phyloP scores from a whole-genome alignment of 2,888 invertebrate species.

The Lepidocyrtinus sp. region DNA sequence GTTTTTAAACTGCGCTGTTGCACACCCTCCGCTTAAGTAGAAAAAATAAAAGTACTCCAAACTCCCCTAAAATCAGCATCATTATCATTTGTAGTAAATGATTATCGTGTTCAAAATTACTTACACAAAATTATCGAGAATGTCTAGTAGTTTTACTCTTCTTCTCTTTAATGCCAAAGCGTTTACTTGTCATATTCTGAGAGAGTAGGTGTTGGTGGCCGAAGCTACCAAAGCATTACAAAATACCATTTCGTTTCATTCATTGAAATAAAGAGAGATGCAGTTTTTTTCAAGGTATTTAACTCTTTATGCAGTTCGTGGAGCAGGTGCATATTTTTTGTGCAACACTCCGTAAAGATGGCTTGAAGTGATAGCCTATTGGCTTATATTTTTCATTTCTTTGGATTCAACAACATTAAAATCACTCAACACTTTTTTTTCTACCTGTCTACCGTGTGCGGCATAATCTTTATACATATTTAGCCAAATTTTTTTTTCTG shows the following conservation, averaged over 20 bases:
- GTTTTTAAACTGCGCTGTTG: too few species aligned
- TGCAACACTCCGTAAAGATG: slow-evolving; percentile 55
- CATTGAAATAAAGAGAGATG: too few species aligned
- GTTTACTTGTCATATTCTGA: neutral
- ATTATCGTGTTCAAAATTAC: neutral
- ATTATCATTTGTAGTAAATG: neutral
- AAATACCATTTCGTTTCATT: neutral
- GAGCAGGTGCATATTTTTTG: slow-evolving; percentile 42
- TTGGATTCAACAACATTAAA: neutral
- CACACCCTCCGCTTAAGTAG: too few species aligned
- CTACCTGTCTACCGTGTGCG: neutral
- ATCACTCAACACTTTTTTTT: slow-evolving; percentile 14
- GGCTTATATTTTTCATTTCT: slow-evolving; percentile 29
- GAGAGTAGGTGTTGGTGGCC: neutral
- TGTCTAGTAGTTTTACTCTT: too few species aligned
- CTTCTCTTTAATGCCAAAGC: neutral
- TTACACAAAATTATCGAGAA: neutral
- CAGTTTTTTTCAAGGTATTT: too few species aligned
- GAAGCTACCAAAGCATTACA: neutral
- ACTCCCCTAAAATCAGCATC: neutral
- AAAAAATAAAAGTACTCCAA: neutral
- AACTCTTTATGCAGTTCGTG: too few species aligned
- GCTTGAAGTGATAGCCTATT: slow-evolving; percentile 53
- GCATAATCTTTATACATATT: neutral
- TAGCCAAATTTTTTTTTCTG: too few species aligned